Evolutionary conservation across 2,797 vertebrate species (phyloP).

Genomic region (Hemibagrus guttatus): DNA sequence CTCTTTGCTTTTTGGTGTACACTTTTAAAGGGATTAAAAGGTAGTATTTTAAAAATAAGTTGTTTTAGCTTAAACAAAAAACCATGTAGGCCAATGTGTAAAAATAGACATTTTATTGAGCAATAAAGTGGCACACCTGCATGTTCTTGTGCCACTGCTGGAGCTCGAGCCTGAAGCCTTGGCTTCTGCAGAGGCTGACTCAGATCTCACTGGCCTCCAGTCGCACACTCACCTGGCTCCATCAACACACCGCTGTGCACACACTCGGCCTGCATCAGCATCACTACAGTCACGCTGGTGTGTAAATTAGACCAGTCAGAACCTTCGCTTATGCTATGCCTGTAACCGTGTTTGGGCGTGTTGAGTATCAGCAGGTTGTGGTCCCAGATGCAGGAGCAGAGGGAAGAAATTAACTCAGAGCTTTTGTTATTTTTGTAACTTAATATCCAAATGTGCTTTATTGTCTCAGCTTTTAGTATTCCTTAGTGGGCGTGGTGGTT

Average conservation of each 20-base stretch:
- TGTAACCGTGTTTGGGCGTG: constrained; percentile 26
- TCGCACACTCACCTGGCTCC: constrained; percentile 52
- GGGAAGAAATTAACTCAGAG: neutral
- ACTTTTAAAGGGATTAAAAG: neutral
- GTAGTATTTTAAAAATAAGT: neutral
- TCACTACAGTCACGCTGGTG: constrained; percentile 60
- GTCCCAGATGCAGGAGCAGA: neutral
- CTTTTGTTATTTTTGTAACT: neutral
- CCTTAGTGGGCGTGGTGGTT: neutral
- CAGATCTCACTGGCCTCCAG: constrained; percentile 39
- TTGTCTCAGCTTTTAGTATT: neutral
- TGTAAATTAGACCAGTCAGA: constrained; percentile 59
- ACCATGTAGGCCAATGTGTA: neutral
- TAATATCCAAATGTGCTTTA: neutral
- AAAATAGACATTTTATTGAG: constrained; percentile 35
- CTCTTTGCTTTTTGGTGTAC: neutral
- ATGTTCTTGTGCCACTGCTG: constrained; percentile 30
- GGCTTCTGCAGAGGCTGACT: constrained; percentile 41
- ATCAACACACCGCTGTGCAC: constrained; percentile 49
- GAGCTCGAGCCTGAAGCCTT: constrained; percentile 21
- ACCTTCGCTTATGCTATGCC: constrained; percentile 23
- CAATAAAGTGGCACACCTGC: constrained; percentile 47
- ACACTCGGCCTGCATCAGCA: constrained; percentile 64
- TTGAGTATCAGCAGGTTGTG: constrained; percentile 27
- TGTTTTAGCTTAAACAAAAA: too few species aligned